phyloP scores from a whole-genome alignment of 2,797 vertebrate genomes.

The Ctenosaura bakeri region DNA sequence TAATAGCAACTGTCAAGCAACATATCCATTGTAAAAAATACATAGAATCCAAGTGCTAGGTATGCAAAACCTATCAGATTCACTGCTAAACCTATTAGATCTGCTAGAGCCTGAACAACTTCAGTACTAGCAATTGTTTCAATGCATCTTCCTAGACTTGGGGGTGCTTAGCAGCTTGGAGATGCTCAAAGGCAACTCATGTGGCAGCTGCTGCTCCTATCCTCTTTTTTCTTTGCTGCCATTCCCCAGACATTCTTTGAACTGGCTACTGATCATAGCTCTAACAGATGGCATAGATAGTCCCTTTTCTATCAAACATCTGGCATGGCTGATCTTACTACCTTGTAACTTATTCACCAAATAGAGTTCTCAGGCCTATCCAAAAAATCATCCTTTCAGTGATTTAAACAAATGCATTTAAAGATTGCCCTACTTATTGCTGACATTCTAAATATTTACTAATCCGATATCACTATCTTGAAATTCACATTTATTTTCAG shows the following conservation, averaged over 20 bases:
- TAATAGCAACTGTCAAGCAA: not conserved
- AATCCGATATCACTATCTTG: not conserved
- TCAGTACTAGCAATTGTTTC: not conserved
- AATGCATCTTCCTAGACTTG: not conserved
- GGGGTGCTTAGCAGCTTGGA: not conserved
- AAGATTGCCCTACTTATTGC: not conserved
- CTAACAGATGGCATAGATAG: slow-evolving; percentile 14
- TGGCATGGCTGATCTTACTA: not conserved
- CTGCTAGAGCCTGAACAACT: not conserved
- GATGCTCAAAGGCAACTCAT: not conserved
- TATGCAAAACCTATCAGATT: not conserved
- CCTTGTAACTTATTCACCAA: slow-evolving; percentile 29
- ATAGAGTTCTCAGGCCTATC: slow-evolving; percentile 9
- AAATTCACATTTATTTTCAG: slow-evolving; percentile 4
- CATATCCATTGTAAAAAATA: not conserved
- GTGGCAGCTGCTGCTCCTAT: not conserved
- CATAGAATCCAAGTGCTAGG: not conserved
- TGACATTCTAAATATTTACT: not conserved
- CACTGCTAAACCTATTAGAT: not conserved
- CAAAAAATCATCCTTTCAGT: not conserved
- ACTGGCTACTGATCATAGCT: slow-evolving; percentile 21
- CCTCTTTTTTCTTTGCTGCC: not conserved
- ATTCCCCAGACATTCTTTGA: not conserved
- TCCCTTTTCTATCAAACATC: slow-evolving; percentile 24
- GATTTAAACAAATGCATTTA: not conserved